Evolutionary conservation across 2,113 vertebrate genomes (phyloP).

Genomic region (Oncorhynchus clarkii): DNA sequence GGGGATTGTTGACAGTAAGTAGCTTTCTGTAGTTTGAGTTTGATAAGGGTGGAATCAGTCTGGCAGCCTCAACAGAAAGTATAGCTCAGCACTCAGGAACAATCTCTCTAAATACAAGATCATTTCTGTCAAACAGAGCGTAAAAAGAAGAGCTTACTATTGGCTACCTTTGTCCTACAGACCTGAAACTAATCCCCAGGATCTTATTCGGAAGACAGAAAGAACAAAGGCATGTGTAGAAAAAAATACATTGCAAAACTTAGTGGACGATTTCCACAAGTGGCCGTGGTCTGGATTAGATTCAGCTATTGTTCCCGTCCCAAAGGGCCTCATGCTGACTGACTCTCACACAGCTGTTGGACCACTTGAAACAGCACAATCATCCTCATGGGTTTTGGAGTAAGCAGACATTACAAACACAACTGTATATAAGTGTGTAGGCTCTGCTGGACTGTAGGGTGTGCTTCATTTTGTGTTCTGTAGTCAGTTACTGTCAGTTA

Average conservation of each 20-base stretch:
- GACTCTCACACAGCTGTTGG: not conserved
- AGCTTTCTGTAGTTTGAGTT: not conserved
- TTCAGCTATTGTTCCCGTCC: conserved; percentile 25
- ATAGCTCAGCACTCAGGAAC: not conserved
- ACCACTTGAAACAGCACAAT: not conserved
- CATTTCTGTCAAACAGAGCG: too few relatives aligned
- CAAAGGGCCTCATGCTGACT: not conserved
- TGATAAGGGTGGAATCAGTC: not conserved
- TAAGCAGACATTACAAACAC: not conserved
- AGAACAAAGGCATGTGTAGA: conserved; percentile 1
- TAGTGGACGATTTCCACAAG: conserved; percentile 9
- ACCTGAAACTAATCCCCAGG: conserved; percentile 3
- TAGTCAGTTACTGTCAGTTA: not conserved
- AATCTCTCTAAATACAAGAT: not conserved
- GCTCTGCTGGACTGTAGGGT: not conserved
- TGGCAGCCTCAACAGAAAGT: not conserved
- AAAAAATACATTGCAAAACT: conserved; percentile 7
- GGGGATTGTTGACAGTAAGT: not conserved
- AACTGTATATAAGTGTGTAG: not conserved
- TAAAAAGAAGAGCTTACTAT: not conserved
- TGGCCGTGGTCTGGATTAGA: conserved; percentile 23
- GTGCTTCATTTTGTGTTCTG: not conserved
- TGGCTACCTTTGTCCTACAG: not conserved
- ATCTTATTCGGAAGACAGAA: not conserved
- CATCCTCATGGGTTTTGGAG: not conserved